Conservation (phyloP, 2,113 vertebrate species). For the Chaenogobius annularis region DNA sequence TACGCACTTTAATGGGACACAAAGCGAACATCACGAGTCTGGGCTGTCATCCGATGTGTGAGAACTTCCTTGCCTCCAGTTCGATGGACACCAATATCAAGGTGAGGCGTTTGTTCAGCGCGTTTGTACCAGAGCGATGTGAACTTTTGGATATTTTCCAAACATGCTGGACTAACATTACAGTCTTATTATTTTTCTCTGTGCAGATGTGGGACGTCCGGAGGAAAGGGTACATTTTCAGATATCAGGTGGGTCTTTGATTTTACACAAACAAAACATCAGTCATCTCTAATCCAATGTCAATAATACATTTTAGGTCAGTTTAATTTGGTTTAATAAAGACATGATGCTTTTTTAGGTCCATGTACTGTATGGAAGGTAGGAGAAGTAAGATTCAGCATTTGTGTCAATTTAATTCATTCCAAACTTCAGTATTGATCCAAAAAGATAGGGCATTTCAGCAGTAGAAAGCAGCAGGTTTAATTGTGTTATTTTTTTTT, state of each 20-base stretch:
- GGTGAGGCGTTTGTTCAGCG: conserved; percentile 64
- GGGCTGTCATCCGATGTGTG: conserved; percentile 88
- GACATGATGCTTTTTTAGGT: no score
- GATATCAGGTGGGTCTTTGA: conserved; percentile 83
- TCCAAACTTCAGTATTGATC: no score
- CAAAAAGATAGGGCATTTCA: no score
- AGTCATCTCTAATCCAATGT: no score
- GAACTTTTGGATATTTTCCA: not conserved
- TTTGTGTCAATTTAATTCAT: no score
- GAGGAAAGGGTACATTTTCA: conserved; percentile 93
- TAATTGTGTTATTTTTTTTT: no score
- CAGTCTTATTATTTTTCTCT: not conserved
- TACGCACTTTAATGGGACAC: conserved; percentile 89
- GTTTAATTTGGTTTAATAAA: no score
- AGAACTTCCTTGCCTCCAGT: conserved; percentile 89
- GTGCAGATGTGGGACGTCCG: conserved; percentile 93
- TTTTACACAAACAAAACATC: not conserved
- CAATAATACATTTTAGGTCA: no score
- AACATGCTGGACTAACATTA: not conserved
- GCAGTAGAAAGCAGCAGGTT: no score
- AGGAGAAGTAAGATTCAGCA: no score
- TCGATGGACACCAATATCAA: conserved; percentile 96
- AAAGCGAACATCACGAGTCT: conserved; percentile 93
- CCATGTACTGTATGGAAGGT: no score
- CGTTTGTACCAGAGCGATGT: not conserved